These are phyloP conservation scores for Pomatostomus ruficeps DNA, from an alignment of 2,113 vertebrate genomes.

Conservation along the genomic window DNA sequence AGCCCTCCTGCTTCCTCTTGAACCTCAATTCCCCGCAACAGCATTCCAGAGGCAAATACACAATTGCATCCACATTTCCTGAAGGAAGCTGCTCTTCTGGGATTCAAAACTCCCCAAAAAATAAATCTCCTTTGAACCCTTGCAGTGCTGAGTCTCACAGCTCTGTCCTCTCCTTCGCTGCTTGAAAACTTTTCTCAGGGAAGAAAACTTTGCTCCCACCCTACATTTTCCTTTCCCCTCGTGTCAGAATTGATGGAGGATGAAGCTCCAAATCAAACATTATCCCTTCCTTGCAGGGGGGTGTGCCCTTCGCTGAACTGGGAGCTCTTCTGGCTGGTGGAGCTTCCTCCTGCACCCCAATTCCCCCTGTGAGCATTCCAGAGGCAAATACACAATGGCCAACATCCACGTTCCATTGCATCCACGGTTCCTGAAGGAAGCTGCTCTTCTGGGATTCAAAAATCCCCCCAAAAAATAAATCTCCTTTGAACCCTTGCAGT, in stretches of 20 bases:
- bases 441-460: neutral
- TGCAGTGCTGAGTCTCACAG: neutral
- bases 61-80: neutral
- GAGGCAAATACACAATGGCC: neutral
- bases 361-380: neutral
- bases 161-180: neutral
- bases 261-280: neutral
- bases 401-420: neutral
- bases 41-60: neutral
- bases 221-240: slow-evolving; percentile 22
- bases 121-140: neutral
- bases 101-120: neutral
- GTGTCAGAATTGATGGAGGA: too few species aligned
- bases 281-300: neutral
- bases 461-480: neutral
- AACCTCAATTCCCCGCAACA: neutral
- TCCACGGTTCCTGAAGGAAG: neutral
- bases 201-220: neutral
- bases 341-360: neutral
- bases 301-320: neutral
- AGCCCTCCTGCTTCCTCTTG: neutral
- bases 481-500: neutral
- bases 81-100: neutral
- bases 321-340: neutral
- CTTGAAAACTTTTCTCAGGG: neutral